Evolutionary conservation across 2,888 invertebrate species (phyloP), one percentile per base, ranked within the genome.

Genomic region (Archips xylosteana): DNA sequence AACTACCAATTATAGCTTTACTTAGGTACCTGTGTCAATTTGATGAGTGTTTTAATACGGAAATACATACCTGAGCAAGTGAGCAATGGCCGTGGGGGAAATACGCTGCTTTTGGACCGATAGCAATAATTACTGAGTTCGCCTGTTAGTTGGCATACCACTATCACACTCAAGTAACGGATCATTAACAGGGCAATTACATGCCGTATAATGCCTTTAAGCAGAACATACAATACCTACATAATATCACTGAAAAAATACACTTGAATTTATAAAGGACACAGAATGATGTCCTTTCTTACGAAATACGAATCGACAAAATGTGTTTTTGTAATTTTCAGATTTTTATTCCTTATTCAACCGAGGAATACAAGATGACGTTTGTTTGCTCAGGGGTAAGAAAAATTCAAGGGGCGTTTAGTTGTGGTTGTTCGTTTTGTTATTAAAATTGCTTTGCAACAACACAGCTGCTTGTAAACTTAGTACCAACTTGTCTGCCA

Each of bases 171-270:
- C 10, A 8, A 51, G 49, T 64, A 49, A n/a, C 8, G 39, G 9
- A n/a, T 34, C 64, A 65, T 65, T 65, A 65, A 12, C 9, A 65
- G 39, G 65, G n/a, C 62, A 45, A 62, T 62, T 62, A 23, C 45
- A 36, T 15, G 34, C 10, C 36, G 8, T 60, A 8, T 2, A n/a
- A 12, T 36, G 8, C 6, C 1, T 10, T 12, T 9, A 60, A n/a
- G 6, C 36, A 12, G n/a, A n/a, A n/a, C 13, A 36, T 60, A 60
- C 51, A 54, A 13, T 9, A 23, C 8, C n/a, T n/a, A 39, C 6
- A 23, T 5, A 39, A 6, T 39, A 6, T 4, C 4, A 39, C 6
- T 39, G 39, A 39, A 39, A 39, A 39, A 39, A 39, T 6, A 6
- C 39, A 39, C 39, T 23, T 23, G 23, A 39, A 39, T 39, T 6